Base-by-base conservation (phyloP, 1,140 invertebrate species). In the Aphaenogaster ashmeadi region DNA sequence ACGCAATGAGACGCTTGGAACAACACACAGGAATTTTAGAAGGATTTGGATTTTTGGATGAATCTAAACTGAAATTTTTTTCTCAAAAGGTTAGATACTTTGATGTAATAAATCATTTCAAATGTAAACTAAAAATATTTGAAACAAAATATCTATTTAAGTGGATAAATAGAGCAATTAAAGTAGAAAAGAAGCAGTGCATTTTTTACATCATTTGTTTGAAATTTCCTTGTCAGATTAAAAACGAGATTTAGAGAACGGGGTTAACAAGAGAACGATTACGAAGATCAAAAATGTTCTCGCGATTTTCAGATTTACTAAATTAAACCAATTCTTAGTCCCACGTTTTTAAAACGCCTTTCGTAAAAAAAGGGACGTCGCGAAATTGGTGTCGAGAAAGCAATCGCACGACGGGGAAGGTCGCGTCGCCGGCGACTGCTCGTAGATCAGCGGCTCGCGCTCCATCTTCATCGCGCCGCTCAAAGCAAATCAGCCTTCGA, bases 401-500 rank as follows among this genome's bases (percentile, higher is more conserved):
- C 81, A 77, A 86, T 54, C 62, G 74, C 74, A 66, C 36, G 80
- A 62, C 54, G 54, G 47, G 41, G 78, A 47, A 83, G 67, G 56
- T 84, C 80, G 80, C 41, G 54, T 83, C 41, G 66, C 15, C 67
- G 66, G 41, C 38, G 67, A 62, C 41, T 50, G 69, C 71, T 75
- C 80, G 69, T 60, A 84, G 69, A 84, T 84, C 33, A 44, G 47
- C 47, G 44, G 58, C 44, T 52, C 47, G 62, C 50, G 72, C 21
- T 86, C 74, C 83, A 86, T 64, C 89, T 90, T 91, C 81, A 88
- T 80, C 89, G 77, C 78, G 78, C 60, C 86, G 89, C 69, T 91
- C 90, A 93, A 93, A 93, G 91, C 85, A 92, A 93, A 92, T 89
- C 91, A 90, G 88, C 89, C 87, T 83, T 72, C 86, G 84, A 88